Base-by-base conservation (phyloP, 2,888 invertebrate genomes). In the Ceraclea dissimilis region DNA sequence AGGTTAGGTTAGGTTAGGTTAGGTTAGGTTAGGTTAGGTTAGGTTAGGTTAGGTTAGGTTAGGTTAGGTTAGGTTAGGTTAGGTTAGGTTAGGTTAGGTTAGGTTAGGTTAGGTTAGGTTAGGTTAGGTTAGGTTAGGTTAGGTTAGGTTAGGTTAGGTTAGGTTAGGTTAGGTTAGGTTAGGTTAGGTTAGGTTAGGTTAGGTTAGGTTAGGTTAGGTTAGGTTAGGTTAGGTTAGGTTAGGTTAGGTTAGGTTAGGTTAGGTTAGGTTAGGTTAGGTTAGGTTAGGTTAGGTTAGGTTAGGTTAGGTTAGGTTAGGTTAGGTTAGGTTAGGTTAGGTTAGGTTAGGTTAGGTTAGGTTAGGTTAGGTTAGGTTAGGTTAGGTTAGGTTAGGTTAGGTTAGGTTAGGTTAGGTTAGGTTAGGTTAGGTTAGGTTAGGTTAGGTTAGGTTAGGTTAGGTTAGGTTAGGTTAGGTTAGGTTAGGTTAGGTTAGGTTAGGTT, bases 1-100 rank as follows among this genome's bases (percentile, higher is more conserved):
- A 47, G 18, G 49, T 49, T 21, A 49, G 49, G 49, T 49, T 21
- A 49, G 49, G 49, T 49, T 21, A 49, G 49, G 49, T 47, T 44
- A 26, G 26, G 26, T 26, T 26, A 26, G 26, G 26, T 26, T 26
- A 26, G 26, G 26, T 26, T 26, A n/a, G n/a, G n/a, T n/a, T n/a
- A n/a, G n/a, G n/a, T n/a, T 31, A 31, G 31, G 31, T 31, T 31
- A 31, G 31, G 31, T 31, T 31, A 21, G 49, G 20, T 20, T 11
- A 49, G 21, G 49, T 49, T 11, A 49, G 49, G 26, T 10, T 4
- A 4, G 26, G 26, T 6, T 26, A 6, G 4, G 10, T 26, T 26
- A 26, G 10, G 10, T n/a, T 31, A 49, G 49, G 49, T 49, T 21
- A 48, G 48, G 18, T 18, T 18, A 49, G 49, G 49, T 49, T 21